Conservation (phyloP, 2,888 invertebrate species). For the Sarcophaga caerulescens region DNA sequence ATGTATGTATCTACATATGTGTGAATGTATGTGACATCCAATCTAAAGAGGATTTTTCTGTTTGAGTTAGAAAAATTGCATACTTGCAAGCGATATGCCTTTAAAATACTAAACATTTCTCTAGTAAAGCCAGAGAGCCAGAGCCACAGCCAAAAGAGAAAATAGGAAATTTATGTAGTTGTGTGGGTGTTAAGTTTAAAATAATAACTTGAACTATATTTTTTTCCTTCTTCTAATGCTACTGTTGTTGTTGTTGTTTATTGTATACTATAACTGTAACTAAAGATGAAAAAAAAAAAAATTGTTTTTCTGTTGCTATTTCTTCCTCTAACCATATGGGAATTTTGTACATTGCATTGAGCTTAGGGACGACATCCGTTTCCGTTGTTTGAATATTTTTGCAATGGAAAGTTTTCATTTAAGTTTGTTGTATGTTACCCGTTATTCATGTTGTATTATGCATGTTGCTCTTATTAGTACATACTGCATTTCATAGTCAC, state of each 20-base stretch:
- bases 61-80: neutral
- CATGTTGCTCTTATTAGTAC: neutral
- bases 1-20: no score
- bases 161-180: neutral
- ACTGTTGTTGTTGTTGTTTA: conserved; percentile 13
- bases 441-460: neutral
- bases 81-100: neutral
- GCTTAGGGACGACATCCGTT: conserved; percentile 41
- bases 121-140: no score
- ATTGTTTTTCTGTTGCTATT: neutral
- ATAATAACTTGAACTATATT: neutral
- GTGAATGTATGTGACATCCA: neutral
- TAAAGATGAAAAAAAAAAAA: neutral
- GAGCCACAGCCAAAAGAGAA: no score
- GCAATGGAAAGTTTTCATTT: conserved; percentile 24
- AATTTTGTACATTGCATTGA: conserved; percentile 33
- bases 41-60: neutral
- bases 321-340: conserved; percentile 29
- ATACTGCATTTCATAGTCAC: neutral
- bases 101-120: no score
- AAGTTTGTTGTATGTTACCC: no score
- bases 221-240: neutral
- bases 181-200: neutral
- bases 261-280: neutral
- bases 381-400: conserved; percentile 11